These are phyloP conservation scores for Sisyra terminalis DNA, from an alignment of 2,888 invertebrate genomes.

Conservation along the genomic window DNA sequence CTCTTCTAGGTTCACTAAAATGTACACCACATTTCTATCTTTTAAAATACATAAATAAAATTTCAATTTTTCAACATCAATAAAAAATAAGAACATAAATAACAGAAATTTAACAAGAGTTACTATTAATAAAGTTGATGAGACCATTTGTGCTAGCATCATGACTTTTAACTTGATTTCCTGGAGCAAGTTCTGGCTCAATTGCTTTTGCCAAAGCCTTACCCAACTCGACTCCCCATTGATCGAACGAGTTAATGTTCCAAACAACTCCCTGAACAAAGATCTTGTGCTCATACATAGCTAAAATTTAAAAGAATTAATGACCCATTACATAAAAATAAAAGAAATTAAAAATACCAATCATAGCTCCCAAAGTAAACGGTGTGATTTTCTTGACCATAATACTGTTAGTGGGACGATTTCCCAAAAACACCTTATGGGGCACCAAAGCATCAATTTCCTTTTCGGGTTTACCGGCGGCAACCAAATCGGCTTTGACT, in stretches of 20 bases:
- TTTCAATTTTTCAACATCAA: too few relatives aligned
- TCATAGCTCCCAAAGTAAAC: constrained; percentile 80
- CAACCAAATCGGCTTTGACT: constrained; percentile 65
- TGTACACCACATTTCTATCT: too few relatives aligned
- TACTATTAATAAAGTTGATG: constrained; percentile 64
- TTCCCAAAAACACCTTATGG: constrained; percentile 94
- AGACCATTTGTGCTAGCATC: constrained; percentile 95
- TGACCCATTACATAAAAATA: constrained; percentile 1
- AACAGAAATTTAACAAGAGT: too few relatives aligned
- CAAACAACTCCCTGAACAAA: constrained; percentile 97
- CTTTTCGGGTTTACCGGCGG: constrained; percentile 57
- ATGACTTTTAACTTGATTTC: constrained; percentile 34
- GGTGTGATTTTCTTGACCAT: constrained; percentile 83
- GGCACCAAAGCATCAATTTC: constrained; percentile 68
- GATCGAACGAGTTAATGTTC: constrained; percentile 99
- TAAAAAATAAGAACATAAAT: too few relatives aligned
- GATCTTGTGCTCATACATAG: constrained; percentile 97
- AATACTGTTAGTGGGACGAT: constrained; percentile 94
- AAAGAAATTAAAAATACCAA: constrained; percentile 43
- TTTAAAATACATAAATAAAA: too few relatives aligned
- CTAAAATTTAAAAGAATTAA: constrained; percentile 31
- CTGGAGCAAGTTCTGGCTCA: constrained; percentile 73
- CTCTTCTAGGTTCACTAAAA: too few relatives aligned
- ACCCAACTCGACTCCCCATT: constrained; percentile 99
- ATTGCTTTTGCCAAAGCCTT: constrained; percentile 98